Evolutionary conservation across 37 sponge, comb jelly and placozoan species (phyloP).

Genomic region (Ephydatia muelleri): DNA sequence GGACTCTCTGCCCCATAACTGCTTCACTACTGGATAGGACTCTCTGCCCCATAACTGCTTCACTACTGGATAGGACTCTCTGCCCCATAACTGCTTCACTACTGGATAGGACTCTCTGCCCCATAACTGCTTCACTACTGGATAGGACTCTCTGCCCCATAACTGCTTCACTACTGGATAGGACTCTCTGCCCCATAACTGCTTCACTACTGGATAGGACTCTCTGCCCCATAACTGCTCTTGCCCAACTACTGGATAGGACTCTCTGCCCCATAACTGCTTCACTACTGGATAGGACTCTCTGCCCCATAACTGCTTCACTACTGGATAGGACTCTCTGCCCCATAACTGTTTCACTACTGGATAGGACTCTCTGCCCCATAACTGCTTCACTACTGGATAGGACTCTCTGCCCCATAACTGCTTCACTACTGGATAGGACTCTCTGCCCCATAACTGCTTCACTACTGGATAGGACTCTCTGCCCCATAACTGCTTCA

Average conservation of each 20-base stretch:
- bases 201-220: neutral
- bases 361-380: no score
- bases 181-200: slow-evolving; percentile 34
- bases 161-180: neutral
- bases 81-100: slow-evolving; percentile 15
- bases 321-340: no score
- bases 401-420: no score
- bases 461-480: no score
- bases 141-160: slow-evolving; percentile 45
- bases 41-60: slow-evolving; percentile 23
- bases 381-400: no score
- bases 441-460: no score
- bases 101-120: slow-evolving; percentile 36
- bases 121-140: neutral
- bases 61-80: slow-evolving; percentile 9
- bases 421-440: no score
- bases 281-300: neutral
- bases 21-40: neutral
- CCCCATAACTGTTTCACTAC: no score
- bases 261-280: slow-evolving; percentile 28
- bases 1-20: slow-evolving; percentile 60
- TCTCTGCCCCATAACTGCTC: slow-evolving; percentile 21
- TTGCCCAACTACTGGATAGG: no score
- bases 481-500: no score
- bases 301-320: slow-evolving; percentile 21